Conservation (phyloP, 2,797 vertebrate genomes). For the Leptodactylus fallax region DNA sequence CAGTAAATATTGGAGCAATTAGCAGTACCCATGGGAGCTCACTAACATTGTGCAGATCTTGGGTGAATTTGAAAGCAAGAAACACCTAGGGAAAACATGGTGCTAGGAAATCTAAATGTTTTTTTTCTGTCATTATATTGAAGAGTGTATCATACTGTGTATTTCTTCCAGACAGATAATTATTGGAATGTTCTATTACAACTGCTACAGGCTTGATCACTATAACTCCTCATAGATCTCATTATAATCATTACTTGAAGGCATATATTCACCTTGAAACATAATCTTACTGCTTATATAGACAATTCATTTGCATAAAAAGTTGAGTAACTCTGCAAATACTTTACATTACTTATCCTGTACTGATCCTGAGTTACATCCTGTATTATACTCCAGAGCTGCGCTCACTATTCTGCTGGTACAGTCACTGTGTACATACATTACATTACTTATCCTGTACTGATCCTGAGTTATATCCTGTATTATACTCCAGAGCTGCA, state of each 20-base stretch:
- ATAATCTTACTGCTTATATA: neutral
- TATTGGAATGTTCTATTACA: neutral
- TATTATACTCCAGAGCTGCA: no score
- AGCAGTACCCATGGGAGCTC: neutral
- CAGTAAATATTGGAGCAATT: neutral
- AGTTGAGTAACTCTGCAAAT: no score
- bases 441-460: no score
- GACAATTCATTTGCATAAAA: neutral
- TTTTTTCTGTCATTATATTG: neutral
- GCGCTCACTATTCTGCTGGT: no score
- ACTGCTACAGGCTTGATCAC: neutral
- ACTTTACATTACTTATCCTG: no score
- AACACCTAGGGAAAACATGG: neutral
- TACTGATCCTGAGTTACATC: no score
- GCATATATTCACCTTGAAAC: neutral
- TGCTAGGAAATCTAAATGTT: neutral
- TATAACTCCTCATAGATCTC: neutral
- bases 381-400: no score
- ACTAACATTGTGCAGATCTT: conserved; percentile 1
- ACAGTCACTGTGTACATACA: no score
- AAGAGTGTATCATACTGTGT: neutral
- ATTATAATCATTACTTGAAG: neutral
- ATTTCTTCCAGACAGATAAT: neutral
- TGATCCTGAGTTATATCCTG: no score
- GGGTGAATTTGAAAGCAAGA: neutral